Evolutionary conservation across 2,113 vertebrate species (phyloP).

Genomic region (Rafetus swinhoei): DNA sequence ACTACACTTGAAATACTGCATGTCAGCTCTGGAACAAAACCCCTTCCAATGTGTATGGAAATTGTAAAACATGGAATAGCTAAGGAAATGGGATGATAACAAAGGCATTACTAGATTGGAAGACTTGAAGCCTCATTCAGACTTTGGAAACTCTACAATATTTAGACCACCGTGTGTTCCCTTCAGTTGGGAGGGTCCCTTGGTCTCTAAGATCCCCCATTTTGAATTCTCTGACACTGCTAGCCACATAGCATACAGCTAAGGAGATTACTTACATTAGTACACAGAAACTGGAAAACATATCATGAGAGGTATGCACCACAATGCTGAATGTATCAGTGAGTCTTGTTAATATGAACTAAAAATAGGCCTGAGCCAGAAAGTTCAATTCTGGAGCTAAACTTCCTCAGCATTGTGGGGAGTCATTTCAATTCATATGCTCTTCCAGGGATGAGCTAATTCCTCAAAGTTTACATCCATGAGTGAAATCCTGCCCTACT

Average conservation of each 20-base stretch:
- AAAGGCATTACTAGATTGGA: not conserved
- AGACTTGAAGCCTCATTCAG: not conserved
- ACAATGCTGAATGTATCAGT: not conserved
- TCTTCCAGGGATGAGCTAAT: not conserved
- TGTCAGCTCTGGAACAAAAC: not conserved
- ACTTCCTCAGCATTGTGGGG: not conserved
- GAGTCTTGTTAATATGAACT: not conserved
- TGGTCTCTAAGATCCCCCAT: not conserved
- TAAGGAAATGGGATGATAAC: fast-evolving
- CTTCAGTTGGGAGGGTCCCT: not conserved
- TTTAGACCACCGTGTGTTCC: not conserved
- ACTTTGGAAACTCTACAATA: not conserved
- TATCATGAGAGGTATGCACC: not conserved
- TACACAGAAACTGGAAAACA: not conserved
- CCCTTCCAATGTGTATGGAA: fast-evolving
- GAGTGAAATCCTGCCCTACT: not conserved
- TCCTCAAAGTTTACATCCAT: not conserved
- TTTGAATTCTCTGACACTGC: constrained; percentile 25
- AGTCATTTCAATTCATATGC: fast-evolving
- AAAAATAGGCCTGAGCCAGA: not conserved
- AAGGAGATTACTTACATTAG: constrained; percentile 27
- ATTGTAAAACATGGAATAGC: not conserved
- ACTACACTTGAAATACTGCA: not conserved
- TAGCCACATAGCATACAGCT: not conserved
- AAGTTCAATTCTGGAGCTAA: not conserved